Base-by-base conservation (phyloP, 2,888 invertebrate genomes). In the Galerucella calmariensis region DNA sequence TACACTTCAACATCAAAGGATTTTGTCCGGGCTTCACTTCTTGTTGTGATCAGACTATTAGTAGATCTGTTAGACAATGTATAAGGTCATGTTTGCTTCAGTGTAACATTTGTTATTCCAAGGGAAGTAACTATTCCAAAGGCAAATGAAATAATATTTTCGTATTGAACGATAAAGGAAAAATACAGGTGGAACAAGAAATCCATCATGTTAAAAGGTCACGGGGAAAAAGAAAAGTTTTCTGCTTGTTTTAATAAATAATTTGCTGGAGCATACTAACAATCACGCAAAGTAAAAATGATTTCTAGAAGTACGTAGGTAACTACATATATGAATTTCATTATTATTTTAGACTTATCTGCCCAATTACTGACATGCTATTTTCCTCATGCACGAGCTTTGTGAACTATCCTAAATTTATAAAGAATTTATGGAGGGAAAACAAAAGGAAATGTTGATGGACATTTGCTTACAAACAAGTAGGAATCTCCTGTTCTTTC, bases 181-280 rank as follows among this genome's bases (percentile, higher is more conserved):
- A 51, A 5, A n/a, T n/a, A 14, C n/a, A 41, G 8, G 35, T 41
- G 35, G 51, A 51, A 51, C 51, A 14, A 51, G n/a, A 51, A n/a
- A 51, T 51, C n/a, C n/a, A n/a, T 51, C 6, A n/a, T n/a, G 6
- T 51, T 51, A 1, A 51, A 51, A 51, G 14, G 51, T 51, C 14
- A 51, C 12, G 4, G n/a, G 14, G 51, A 2, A 14, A 51, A 51
- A 12, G 6, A 51, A 51, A 12, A 51, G n/a, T 14, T n/a, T 14
- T 5, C n/a, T 14, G 12, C 14, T 14, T 48, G 8, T 51, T 51
- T 51, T n/a, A 12, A 51, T 51, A 51, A 14, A 51, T 51, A n/a
- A 51, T 51, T 51, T 51, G n/a, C 8, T 51, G n/a, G 51, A 51
- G 51, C 51, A 51, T n/a, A n/a, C n/a, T 51, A 51, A n/a, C n/a